Base-by-base conservation (phyloP, 2,888 invertebrate genomes). In the Macrophya alboannulata region DNA sequence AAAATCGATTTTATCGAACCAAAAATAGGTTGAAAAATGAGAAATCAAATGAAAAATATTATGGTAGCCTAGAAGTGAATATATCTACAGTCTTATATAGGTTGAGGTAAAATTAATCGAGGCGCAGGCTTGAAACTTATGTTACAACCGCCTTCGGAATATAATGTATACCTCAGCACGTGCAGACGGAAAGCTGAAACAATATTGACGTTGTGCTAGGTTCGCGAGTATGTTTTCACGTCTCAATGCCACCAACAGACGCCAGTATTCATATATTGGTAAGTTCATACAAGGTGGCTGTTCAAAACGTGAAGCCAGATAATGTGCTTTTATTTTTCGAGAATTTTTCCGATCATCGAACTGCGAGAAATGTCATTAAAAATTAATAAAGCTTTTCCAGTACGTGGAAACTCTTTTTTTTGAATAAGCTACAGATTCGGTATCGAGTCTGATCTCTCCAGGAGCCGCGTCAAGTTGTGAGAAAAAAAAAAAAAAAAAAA, bases 141-240 rank as follows among this genome's bases (percentile, higher is more conserved):
- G 43, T 25, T 45, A 74, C 74, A 45, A 10, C 45, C 45, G 25
- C 12, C 10, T 74, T 74, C 6, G 37, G 62, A 10, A 62, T 74
- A 45, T 21, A 25, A 43, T 74, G 74, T 74, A 43, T 77, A 37
- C 51, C 21, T 77, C 55, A 37, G 77, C 77, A 77, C 77, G 25
- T 77, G 51, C 25, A 51, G 51, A 17, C 51, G 51, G 9, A 48
- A 77, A 55, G 77, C 77, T 77, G 77, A 25, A 51, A 77, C 51
- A 77, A 77, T 77, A 77, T 77, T 77, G 31, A 55, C 55, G 55
- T 37, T 77, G 48, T n/a, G 55, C 77, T 31, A 51, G 77, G 51
- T 55, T 51, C 77, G 37, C 31, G 48, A 31, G 55, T 51, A 51
- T 55, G 48, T 77, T 77, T 51, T 77, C 55, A n/a, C 77, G 55